Conservation (phyloP, 1,140 invertebrate genomes). For the Penaeus japonicus region DNA sequence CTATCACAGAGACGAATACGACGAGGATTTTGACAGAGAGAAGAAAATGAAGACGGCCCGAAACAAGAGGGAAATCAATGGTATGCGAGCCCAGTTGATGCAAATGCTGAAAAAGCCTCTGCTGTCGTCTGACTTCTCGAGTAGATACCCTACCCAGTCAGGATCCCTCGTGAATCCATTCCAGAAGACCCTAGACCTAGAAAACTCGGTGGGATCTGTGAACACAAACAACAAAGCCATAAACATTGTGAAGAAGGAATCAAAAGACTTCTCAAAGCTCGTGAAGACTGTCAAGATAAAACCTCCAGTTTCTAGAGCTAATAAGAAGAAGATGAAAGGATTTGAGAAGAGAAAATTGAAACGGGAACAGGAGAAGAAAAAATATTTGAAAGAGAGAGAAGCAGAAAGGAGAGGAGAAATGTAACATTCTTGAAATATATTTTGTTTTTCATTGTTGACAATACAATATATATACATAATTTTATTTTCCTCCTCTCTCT, state of each 20-base stretch:
- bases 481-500: too few species aligned
- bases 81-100: not conserved
- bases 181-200: not conserved
- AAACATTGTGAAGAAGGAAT: slow-evolving; percentile 36
- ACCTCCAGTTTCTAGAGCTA: slow-evolving; percentile 11
- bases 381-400: too few species aligned
- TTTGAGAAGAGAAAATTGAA: slow-evolving; percentile 12
- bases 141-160: slow-evolving; percentile 47
- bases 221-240: slow-evolving; percentile 1
- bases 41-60: slow-evolving; percentile 25
- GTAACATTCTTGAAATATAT: too few species aligned
- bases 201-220: not conserved
- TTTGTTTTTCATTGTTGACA: too few species aligned
- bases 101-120: slow-evolving; percentile 24
- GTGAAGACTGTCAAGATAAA: slow-evolving; percentile 34
- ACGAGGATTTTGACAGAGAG: slow-evolving; percentile 28
- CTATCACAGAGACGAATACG: slow-evolving; percentile 64
- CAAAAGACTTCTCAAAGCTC: slow-evolving; percentile 30
- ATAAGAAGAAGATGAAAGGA: slow-evolving; percentile 43
- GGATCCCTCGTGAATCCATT: slow-evolving; percentile 14
- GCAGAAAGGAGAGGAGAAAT: too few species aligned
- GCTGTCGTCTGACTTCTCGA: slow-evolving; percentile 24
- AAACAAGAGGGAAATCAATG: slow-evolving; percentile 31
- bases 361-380: not conserved
- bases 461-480: too few species aligned